A percentile compares a stretch with the other conserved stretches of the same genome.
Conservation (phyloP, 2,113 vertebrate genomes). For the Muntiacus muntjak region DNA sequence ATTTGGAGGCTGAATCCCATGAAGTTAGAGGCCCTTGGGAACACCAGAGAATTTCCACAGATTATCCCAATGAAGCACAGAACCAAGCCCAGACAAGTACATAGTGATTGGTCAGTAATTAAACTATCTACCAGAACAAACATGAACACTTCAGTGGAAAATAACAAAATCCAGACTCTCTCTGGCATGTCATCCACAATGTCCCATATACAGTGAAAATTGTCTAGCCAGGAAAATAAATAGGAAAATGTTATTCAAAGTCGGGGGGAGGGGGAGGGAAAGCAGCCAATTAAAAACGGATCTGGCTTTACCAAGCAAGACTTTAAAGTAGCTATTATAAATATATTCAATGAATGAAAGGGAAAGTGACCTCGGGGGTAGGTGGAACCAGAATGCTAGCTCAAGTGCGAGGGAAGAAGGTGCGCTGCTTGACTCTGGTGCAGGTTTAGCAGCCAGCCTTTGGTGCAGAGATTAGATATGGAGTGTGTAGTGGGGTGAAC, state of each 20-base stretch:
- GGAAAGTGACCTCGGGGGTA: neutral
- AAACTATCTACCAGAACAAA: neutral
- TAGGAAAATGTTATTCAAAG: neutral
- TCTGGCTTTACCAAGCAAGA: neutral
- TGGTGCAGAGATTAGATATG: neutral
- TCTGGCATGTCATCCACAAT: neutral
- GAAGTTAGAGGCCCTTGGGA: neutral
- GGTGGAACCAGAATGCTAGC: neutral
- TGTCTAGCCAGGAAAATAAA: neutral
- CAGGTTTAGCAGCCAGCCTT: neutral
- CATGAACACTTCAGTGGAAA: neutral
- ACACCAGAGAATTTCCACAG: neutral
- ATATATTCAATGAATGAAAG: neutral
- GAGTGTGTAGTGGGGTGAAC: neutral
- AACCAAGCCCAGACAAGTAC: neutral
- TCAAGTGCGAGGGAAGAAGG: neutral
- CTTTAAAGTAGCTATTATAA: neutral
- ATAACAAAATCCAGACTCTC: neutral
- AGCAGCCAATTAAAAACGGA: neutral
- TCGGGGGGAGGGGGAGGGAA: accelerated
- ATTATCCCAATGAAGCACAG: neutral
- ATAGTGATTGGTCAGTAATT: neutral
- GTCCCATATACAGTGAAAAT: neutral
- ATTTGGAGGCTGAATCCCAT: neutral
- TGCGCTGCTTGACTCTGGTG: neutral